A percentile compares a stretch with the other conserved stretches of the same genome.
Conservation (phyloP, 35 echinoderm and acorn worm genomes). For the Heliocidaris tuberculata region DNA sequence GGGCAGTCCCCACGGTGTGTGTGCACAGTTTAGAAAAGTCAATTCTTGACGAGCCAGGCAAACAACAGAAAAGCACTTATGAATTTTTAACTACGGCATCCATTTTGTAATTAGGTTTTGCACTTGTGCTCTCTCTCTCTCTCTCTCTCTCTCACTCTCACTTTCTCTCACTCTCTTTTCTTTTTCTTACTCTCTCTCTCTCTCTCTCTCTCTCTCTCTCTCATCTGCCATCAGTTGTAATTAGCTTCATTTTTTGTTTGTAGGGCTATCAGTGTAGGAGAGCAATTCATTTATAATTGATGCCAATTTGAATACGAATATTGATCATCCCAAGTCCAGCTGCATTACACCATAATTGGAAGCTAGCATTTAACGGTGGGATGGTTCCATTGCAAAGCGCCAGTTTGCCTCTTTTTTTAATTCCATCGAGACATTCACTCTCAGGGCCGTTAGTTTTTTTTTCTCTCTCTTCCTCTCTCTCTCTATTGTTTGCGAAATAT, state of each 20-base stretch:
- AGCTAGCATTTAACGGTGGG: conserved; percentile 3
- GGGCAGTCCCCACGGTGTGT: not conserved
- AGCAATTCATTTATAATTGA: conserved; percentile 19
- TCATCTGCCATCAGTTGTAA: not conserved
- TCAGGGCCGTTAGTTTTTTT: not conserved
- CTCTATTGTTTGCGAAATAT: not conserved
- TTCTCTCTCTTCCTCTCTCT: not conserved
- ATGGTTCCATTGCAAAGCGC: not conserved
- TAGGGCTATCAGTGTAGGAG: not conserved
- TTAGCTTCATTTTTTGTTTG: conserved; percentile 22
- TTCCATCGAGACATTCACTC: not conserved
- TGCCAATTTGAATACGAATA: conserved; percentile 6
- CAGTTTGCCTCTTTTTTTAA: not conserved
- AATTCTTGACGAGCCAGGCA: conserved; percentile 6
- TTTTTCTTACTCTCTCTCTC: not conserved
- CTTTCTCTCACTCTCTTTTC: not conserved
- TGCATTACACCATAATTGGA: conserved; percentile 31
- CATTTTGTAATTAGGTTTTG: conserved; percentile 29
- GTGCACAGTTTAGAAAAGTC: conserved; percentile 30
- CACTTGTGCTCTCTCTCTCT: not conserved
- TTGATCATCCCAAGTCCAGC: conserved; percentile 29
- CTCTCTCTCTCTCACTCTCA: not conserved
- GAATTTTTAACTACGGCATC: conserved; percentile 26
- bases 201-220: not conserved
- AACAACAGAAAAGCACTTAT: conserved; percentile 32